Percentiles rank a stretch among this genome's conserved stretches.
These are phyloP conservation scores for Drosophila dives DNA, from an alignment of 2,888 invertebrate genomes.

Conservation along the genomic window DNA sequence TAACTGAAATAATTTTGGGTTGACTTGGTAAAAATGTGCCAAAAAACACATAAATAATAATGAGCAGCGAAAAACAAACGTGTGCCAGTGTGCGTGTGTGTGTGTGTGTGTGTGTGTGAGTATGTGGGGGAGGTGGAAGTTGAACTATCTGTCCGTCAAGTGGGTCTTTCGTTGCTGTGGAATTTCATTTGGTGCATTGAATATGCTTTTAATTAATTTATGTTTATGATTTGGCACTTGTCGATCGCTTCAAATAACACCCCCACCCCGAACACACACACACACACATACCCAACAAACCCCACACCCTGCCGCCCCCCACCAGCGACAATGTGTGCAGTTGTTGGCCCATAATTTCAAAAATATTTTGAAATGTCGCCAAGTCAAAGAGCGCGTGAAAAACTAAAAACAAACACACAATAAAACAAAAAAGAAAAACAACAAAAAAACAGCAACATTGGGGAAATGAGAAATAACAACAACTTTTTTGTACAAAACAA, in stretches of 20 bases:
- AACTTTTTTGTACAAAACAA: slow-evolving; percentile 39
- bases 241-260: slow-evolving; percentile 14
- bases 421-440: not conserved
- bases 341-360: slow-evolving; percentile 73
- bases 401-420: slow-evolving; percentile 13
- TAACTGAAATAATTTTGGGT: slow-evolving; percentile 53
- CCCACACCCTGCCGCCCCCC: not conserved
- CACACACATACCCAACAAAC: not conserved
- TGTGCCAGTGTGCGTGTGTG: not conserved
- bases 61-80: not conserved
- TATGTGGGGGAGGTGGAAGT: not conserved
- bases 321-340: slow-evolving; percentile 36
- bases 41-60: slow-evolving; percentile 68
- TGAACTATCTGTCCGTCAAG: slow-evolving; percentile 6
- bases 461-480: slow-evolving; percentile 23
- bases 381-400: slow-evolving; percentile 67
- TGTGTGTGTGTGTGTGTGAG: not conserved
- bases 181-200: slow-evolving; percentile 37
- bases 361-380: slow-evolving; percentile 74
- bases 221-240: slow-evolving; percentile 38
- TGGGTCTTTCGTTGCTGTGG: slow-evolving; percentile 1
- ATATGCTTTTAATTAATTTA: slow-evolving; percentile 68
- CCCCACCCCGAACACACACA: not conserved
- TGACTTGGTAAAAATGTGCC: slow-evolving; percentile 55
- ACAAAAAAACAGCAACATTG: slow-evolving; percentile 24